A percentile compares a stretch with the other conserved stretches of the same genome.
phyloP scores from a whole-genome alignment of 1,140 invertebrate genomes.

The Cephus cinctus region DNA sequence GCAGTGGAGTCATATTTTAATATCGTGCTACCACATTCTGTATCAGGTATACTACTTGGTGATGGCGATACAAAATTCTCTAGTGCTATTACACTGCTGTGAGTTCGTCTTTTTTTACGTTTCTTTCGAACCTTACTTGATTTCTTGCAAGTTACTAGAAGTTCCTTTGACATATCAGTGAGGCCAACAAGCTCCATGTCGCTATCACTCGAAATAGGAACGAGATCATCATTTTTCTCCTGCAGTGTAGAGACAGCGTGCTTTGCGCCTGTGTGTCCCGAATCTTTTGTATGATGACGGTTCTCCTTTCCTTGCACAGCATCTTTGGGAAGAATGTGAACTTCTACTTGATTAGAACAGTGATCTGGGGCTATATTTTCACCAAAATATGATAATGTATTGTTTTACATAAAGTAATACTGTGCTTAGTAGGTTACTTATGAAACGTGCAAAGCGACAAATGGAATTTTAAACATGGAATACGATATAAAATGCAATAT shows the following conservation, averaged over 20 bases:
- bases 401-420: too few species aligned
- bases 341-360: slow-evolving; percentile 40
- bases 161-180: slow-evolving; percentile 24
- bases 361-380: too few species aligned
- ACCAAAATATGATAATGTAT: neutral
- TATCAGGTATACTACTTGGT: too few species aligned
- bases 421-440: too few species aligned
- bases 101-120: slow-evolving; percentile 35
- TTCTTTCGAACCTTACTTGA: slow-evolving; percentile 25
- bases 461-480: too few species aligned
- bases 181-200: slow-evolving; percentile 49
- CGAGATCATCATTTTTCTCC: slow-evolving; percentile 44
- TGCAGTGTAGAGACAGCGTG: slow-evolving; percentile 32
- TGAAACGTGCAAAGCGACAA: too few species aligned
- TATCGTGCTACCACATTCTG: too few species aligned
- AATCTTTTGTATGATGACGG: slow-evolving; percentile 37
- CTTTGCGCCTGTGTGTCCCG: slow-evolving; percentile 23
- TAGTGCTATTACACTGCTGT: neutral
- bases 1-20: slow-evolving; percentile 14
- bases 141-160: slow-evolving; percentile 3
- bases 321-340: slow-evolving; percentile 47
- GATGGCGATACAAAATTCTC: slow-evolving; percentile 23
- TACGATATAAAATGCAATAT: too few species aligned
- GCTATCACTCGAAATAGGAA: slow-evolving; percentile 51
- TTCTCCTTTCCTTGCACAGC: slow-evolving; percentile 52